Evolutionary conservation across 1,140 invertebrate species (phyloP), one percentile per base, ranked within the genome.

Genomic region (Sitobion miscanthi): DNA sequence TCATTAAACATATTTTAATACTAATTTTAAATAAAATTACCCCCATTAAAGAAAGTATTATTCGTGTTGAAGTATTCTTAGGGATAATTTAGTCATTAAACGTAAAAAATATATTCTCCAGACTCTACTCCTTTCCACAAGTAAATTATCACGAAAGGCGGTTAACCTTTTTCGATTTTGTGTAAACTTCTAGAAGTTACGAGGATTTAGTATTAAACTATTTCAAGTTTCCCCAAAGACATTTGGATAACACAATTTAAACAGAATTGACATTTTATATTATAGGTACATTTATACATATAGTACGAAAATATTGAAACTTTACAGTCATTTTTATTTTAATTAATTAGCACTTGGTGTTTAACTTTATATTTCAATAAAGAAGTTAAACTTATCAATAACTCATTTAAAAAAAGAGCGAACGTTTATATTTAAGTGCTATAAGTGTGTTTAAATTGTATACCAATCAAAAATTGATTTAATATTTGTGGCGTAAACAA

Each of bases 191-290:
- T 42, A 6, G 23, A 86, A 45, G 42, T 86, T 47, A 30, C 42
- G 25, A 17, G 25, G 83, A 83, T 86, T 86, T 86, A 86, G 25
- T 42, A 86, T 85, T 85, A 85, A 85, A 42, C 23, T 86, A 47
- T 11, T 25, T 86, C 11, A 45, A 86, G 42, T 47, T 86, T 86
- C 38, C 14, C 2, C 42, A 14, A 86, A 47, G 38, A 86, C 47
- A 86, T 86, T 47, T 14, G 25, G 20, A 47, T 86, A 86, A 45
- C 83, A 86, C 23, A 45, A 85, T 45, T 85, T 47, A 5, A 30
- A 86, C 25, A 45, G 83, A 47, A 47, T 86, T 45, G 42, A 86
- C 8, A 45, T 86, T 45, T 86, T 25, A 2, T 86, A 47, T 85
- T 85, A 85, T 42, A 4, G 3, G 20, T 52, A 52, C 49, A 52